Conservation (phyloP, 2,888 invertebrate genomes). For the Andrena flavipes region DNA sequence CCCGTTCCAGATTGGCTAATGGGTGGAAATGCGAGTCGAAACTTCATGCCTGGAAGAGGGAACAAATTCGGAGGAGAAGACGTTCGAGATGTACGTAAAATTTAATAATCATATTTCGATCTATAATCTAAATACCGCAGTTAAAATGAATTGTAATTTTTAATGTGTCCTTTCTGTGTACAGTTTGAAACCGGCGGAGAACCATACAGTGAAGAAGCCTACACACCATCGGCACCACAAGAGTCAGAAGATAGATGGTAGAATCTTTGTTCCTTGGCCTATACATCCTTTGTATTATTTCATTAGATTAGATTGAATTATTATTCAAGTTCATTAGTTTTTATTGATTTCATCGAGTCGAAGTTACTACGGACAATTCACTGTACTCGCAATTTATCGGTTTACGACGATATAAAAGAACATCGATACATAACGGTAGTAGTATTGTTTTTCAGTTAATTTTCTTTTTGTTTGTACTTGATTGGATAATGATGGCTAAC, state of each 20-base stretch:
- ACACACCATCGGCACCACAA: constrained; percentile 72
- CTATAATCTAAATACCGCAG: not conserved
- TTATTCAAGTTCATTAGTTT: too few species aligned
- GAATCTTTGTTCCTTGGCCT: constrained; percentile 49
- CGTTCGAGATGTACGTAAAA: constrained; percentile 87
- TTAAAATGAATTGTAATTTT: not conserved
- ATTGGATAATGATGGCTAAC: not conserved
- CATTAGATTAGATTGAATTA: constrained; percentile 4
- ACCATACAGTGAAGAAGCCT: constrained; percentile 29
- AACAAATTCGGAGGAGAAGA: constrained; percentile 90
- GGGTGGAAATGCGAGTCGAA: constrained; percentile 83
- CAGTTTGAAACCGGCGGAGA: constrained; percentile 71
- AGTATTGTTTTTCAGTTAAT: constrained; percentile 17
- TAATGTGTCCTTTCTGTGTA: constrained; percentile 15
- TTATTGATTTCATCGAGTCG: too few species aligned
- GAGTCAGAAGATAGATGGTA: constrained; percentile 88
- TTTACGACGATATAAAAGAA: not conserved
- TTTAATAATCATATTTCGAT: not conserved
- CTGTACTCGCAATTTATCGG: not conserved
- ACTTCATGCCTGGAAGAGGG: constrained; percentile 68
- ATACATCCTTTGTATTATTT: constrained; percentile 1
- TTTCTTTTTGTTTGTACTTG: constrained; percentile 19
- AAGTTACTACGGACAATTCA: constrained; percentile 13
- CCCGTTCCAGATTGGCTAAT: constrained; percentile 89
- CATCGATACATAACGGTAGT: not conserved